Evolutionary conservation across 1,140 invertebrate species (phyloP).

Genomic region (Trachymyrmex septentrionalis): DNA sequence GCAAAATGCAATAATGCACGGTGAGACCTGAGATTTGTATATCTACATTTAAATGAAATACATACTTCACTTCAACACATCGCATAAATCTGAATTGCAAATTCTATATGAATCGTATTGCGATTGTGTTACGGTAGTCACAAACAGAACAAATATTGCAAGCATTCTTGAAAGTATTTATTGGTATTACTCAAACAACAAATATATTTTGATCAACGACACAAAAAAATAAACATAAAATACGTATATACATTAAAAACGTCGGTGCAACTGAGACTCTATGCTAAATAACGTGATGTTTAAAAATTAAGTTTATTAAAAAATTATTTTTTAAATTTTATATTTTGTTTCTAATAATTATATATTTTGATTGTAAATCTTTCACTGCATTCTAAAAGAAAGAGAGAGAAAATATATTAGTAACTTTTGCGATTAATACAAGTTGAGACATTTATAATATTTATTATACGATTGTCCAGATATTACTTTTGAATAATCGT

Average conservation of each 20-base stretch:
- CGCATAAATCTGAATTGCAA: conserved; percentile 1
- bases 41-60: conserved; percentile 11
- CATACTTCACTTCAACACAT: background rate
- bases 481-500: conserved; percentile 15
- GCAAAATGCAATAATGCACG: conserved; percentile 18
- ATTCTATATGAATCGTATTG: background rate
- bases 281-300: background rate
- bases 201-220: background rate
- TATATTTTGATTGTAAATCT: background rate
- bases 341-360: background rate
- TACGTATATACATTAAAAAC: background rate
- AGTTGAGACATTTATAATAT: background rate
- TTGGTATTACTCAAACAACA: background rate
- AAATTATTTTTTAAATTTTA: background rate
- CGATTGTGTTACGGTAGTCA: background rate
- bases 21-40: conserved; percentile 4
- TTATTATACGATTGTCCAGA: background rate
- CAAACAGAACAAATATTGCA: background rate
- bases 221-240: background rate
- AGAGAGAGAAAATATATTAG: background rate
- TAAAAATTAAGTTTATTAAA: background rate
- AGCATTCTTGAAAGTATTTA: conserved; percentile 1
- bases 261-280: background rate
- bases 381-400: background rate
- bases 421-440: conserved; percentile 8